phyloP scores from a whole-genome alignment of 2,888 invertebrate species.

The Melanotus villosus region DNA sequence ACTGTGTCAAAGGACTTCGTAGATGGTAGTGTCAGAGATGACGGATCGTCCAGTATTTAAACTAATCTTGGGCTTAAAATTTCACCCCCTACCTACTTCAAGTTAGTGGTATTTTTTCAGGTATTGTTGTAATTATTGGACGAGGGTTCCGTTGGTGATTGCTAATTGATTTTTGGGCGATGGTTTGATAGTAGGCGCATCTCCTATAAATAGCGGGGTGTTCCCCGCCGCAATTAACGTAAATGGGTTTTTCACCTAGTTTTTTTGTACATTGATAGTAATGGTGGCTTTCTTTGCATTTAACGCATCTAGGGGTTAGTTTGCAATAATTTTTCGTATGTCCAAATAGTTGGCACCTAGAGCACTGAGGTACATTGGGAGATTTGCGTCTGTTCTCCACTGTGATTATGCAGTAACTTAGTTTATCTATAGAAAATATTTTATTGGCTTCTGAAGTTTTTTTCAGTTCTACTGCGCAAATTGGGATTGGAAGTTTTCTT shows the following conservation, averaged over 20 bases:
- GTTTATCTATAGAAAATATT: neutral
- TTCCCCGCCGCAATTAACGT: neutral
- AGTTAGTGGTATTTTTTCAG: too few relatives aligned
- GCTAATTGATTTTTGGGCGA: neutral
- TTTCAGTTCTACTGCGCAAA: too few relatives aligned
- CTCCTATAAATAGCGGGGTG: neutral
- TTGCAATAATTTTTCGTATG: neutral
- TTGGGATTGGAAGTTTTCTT: neutral
- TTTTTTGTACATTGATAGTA: slow-evolving; percentile 1
- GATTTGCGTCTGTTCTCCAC: neutral
- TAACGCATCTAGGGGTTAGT: slow-evolving; percentile 1
- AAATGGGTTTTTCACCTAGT: neutral
- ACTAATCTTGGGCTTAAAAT: too few relatives aligned
- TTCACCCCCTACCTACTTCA: too few relatives aligned
- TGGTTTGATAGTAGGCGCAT: neutral
- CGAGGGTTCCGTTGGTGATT: neutral
- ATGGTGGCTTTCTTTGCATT: neutral
- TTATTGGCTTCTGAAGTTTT: neutral
- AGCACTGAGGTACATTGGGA: neutral
- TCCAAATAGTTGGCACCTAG: neutral
- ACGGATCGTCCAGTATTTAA: too few relatives aligned
- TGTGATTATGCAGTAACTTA: neutral
- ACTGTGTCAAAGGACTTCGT: too few relatives aligned
- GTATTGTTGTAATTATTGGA: neutral
- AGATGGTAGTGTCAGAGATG: too few relatives aligned